These are phyloP conservation scores for Parapristionchus giblindavisi DNA, from an alignment of 2,888 invertebrate species.

Conservation along the genomic window DNA sequence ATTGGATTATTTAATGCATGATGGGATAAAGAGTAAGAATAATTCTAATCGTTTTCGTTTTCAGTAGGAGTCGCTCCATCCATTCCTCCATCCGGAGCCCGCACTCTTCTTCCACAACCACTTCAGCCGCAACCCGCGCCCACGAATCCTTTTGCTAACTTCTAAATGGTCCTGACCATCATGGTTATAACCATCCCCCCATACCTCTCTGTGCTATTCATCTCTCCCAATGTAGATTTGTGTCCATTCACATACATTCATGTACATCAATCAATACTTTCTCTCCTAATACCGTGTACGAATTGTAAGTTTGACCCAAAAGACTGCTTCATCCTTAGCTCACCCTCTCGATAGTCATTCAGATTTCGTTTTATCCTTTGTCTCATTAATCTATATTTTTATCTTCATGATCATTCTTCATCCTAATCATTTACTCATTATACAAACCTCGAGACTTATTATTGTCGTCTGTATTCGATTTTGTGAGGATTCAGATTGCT, in stretches of 20 bases:
- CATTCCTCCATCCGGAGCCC: constrained; percentile 40
- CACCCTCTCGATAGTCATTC: too few relatives aligned
- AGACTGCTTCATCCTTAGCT: too few relatives aligned
- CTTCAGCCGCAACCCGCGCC: constrained; percentile 47
- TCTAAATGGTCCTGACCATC: neutral
- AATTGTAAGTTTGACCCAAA: too few relatives aligned
- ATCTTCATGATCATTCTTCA: too few relatives aligned
- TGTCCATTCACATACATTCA: neutral
- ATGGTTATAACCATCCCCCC: neutral
- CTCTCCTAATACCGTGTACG: too few relatives aligned
- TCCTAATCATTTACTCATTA: too few relatives aligned
- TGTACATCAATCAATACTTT: neutral
- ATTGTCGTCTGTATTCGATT: too few relatives aligned
- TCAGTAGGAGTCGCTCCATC: constrained; percentile 27
- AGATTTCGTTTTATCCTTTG: too few relatives aligned
- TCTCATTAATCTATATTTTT: too few relatives aligned
- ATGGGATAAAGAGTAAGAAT: neutral
- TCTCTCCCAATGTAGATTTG: neutral
- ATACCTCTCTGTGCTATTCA: neutral
- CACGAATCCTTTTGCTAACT: constrained; percentile 53
- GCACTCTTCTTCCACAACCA: constrained; percentile 51
- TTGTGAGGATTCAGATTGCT: too few relatives aligned
- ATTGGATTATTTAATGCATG: too few relatives aligned
- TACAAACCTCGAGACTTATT: too few relatives aligned
- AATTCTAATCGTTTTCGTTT: neutral